These are phyloP conservation scores for Choreutis nemorana DNA, from an alignment of 2,888 invertebrate genomes.

Conservation along the genomic window DNA sequence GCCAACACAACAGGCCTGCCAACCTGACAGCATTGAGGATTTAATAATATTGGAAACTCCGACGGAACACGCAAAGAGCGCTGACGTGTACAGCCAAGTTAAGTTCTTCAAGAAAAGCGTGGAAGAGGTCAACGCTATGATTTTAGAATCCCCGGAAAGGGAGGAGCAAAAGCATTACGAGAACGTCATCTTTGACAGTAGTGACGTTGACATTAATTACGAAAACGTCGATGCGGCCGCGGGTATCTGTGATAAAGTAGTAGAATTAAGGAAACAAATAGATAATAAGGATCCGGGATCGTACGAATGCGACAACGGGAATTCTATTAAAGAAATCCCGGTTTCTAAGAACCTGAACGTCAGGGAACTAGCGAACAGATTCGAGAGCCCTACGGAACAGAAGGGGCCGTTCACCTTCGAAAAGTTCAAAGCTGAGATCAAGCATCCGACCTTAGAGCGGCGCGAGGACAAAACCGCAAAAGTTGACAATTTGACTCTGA, in stretches of 20 bases:
- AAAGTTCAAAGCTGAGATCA: conserved; percentile 49
- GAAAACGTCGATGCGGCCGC: conserved; percentile 46
- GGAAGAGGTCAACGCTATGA: conserved; percentile 74
- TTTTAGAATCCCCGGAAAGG: conserved; percentile 35
- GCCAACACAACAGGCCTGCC: conserved; percentile 66
- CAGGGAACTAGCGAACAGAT: conserved; percentile 69
- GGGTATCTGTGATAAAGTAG: conserved; percentile 38
- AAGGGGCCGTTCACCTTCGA: conserved; percentile 65
- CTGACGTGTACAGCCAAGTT: conserved; percentile 77
- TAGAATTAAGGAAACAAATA: conserved; percentile 21
- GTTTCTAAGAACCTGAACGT: conserved; percentile 56
- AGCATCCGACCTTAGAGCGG: conserved; percentile 40
- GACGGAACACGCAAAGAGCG: conserved; percentile 29
- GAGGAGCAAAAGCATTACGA: conserved; percentile 34
- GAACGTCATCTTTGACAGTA: conserved; percentile 31
- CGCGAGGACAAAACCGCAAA: too few relatives aligned
- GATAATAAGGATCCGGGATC: conserved; percentile 17
- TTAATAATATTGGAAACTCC: conserved; percentile 65
- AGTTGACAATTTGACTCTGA: conserved; percentile 26
- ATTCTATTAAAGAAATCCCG: conserved; percentile 23
- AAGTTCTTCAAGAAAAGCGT: conserved; percentile 78
- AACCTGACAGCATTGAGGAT: conserved; percentile 45
- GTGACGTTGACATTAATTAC: conserved; percentile 28
- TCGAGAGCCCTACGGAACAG: conserved; percentile 70
- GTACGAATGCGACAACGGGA: conserved; percentile 38